These are phyloP conservation scores for Leptoteleia sp. DNA, from an alignment of 1,140 invertebrate genomes.

Conservation along the genomic window DNA sequence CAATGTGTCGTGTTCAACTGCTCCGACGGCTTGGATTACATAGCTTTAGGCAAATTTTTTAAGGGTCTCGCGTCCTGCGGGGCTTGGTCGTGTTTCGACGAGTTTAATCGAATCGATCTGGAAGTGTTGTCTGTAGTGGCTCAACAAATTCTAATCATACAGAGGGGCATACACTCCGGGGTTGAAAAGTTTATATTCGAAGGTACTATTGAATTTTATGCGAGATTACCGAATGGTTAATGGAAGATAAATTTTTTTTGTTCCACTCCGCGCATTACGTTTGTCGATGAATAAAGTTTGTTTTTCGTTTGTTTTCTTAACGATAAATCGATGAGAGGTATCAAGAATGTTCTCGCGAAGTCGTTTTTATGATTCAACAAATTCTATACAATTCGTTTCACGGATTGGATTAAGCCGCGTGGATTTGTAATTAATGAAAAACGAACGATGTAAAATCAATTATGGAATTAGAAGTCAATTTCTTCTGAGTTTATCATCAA, in stretches of 20 bases:
- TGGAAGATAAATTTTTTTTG: not conserved
- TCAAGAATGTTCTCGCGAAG: too few relatives aligned
- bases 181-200: slow-evolving; percentile 91
- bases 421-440: too few relatives aligned
- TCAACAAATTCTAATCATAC: slow-evolving; percentile 92
- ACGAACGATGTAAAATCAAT: too few relatives aligned
- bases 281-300: not conserved
- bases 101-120: slow-evolving; percentile 93
- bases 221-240: not conserved
- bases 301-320: too few relatives aligned
- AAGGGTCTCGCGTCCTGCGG: slow-evolving; percentile 98
- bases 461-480: too few relatives aligned
- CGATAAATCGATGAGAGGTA: too few relatives aligned
- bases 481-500: too few relatives aligned
- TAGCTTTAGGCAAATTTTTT: slow-evolving; percentile 97
- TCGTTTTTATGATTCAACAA: too few relatives aligned
- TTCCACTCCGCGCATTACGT: not conserved
- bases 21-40: slow-evolving; percentile 95
- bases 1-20: slow-evolving; percentile 99
- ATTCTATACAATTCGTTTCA: too few relatives aligned
- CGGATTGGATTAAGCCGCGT: too few relatives aligned
- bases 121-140: slow-evolving; percentile 96
- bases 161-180: slow-evolving; percentile 89
- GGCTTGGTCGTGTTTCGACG: slow-evolving; percentile 98
- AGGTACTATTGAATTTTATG: slow-evolving; percentile 79